phyloP scores from a whole-genome alignment of 2,888 invertebrate genomes.

The Cerastoderma edule region DNA sequence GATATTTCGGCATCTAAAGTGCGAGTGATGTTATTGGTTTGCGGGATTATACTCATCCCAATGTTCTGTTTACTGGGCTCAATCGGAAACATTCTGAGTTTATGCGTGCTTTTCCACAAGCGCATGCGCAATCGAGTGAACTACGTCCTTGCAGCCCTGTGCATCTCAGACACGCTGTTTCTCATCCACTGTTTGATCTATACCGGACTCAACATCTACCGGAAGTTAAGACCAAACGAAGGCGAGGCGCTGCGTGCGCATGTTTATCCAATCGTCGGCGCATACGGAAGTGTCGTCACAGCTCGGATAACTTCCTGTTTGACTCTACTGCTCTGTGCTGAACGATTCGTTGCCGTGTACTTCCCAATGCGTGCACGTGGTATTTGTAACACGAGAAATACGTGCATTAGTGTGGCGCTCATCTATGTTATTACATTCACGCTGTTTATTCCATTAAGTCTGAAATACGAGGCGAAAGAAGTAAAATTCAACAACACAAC shows the following conservation, averaged over 20 bases:
- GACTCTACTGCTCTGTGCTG: slow-evolving; percentile 71
- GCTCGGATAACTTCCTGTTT: slow-evolving; percentile 75
- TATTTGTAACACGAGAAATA: slow-evolving; percentile 69
- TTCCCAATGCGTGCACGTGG: slow-evolving; percentile 75
- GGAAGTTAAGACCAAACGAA: slow-evolving; percentile 54
- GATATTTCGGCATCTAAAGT: slow-evolving; percentile 48
- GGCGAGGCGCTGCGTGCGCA: slow-evolving; percentile 60
- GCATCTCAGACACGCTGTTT: slow-evolving; percentile 73
- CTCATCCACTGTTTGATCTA: slow-evolving; percentile 71
- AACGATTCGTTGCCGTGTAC: slow-evolving; percentile 78
- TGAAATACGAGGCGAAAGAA: slow-evolving; percentile 67
- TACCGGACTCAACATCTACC: slow-evolving; percentile 66
- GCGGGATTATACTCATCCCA: slow-evolving; percentile 71
- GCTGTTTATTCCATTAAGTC: slow-evolving; percentile 72
- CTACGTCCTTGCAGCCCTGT: slow-evolving; percentile 72
- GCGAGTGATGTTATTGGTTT: slow-evolving; percentile 60
- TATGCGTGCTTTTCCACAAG: slow-evolving; percentile 71
- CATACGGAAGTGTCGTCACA: slow-evolving; percentile 74
- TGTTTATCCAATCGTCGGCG: slow-evolving; percentile 72
- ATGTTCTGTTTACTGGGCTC: slow-evolving; percentile 70
- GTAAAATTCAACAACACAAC: slow-evolving; percentile 48
- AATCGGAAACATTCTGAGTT: slow-evolving; percentile 73
- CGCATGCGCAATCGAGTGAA: slow-evolving; percentile 75
- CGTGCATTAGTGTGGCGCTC: slow-evolving; percentile 62
- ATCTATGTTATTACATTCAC: slow-evolving; percentile 71